Evolutionary conservation across 2,113 vertebrate genomes (phyloP), one percentile per base, ranked within the genome.

Genomic region (Thomomys bottae): DNA sequence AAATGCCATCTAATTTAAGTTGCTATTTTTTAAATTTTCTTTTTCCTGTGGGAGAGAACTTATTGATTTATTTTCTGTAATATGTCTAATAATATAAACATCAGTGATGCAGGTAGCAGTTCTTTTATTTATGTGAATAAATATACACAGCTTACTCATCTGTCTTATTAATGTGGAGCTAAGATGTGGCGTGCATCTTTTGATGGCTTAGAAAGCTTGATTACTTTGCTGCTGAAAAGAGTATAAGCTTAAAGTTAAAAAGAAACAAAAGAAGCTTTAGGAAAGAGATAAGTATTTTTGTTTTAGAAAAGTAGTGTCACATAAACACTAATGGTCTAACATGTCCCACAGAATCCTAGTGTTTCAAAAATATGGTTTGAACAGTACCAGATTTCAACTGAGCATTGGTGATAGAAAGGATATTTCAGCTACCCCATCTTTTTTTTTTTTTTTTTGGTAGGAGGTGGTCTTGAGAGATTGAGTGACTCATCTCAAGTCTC

Each of bases 111-210:
- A 79, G 32, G 28, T 79, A 57, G 20, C 23, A n/a, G 9, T 64
- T 87, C 8, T 89, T 90, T 59, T 57, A 26, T 90, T 92, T 94
- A 45, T 80, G 36, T 86, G 54, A 68, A 49, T 88, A 64, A 54
- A 68, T 90, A 38, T 57, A 59, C 38, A 40, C 32, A 49, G 26
- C 90, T 82, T 93, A 40, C 72, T 61, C 45, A 83, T 83, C 42
- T 10, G 40, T 86, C 89, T 81, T 79, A 90, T 88, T 78, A 38
- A 20, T 87, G 49, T 78, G 64, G n/a, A 17, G 7, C 57, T 67
- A 49, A 30, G 91, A 68, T 34, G 38, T 90, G n/a, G 4, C 32
- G 11, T 49, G 1, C 90, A 77, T 91, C 28, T 30, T 90, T 76
- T 70, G 24, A 36, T 84, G 23, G 17, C 32, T 85, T 7, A 73